Evolutionary conservation across 2,113 vertebrate species (phyloP).

Genomic region (Calyptommatus sinebrachiatus): DNA sequence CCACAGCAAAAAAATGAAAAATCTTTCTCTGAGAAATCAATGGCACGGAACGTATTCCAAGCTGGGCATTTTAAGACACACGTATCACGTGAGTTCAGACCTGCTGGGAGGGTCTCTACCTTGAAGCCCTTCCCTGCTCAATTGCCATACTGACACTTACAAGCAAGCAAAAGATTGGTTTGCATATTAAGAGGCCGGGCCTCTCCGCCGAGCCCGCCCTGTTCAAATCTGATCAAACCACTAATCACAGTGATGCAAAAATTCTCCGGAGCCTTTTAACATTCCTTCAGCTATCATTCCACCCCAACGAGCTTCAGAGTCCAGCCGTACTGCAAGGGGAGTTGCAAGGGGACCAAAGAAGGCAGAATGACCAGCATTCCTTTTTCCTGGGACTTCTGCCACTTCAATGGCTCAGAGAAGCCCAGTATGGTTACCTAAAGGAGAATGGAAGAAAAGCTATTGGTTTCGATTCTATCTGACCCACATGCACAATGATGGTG

Average conservation of each 20-base stretch:
- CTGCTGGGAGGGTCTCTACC: neutral
- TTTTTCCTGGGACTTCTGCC: constrained; percentile 59
- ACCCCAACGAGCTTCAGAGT: constrained; percentile 76
- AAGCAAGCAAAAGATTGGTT: neutral
- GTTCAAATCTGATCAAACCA: neutral
- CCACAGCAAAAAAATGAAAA: no score
- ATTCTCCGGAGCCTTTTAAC: neutral
- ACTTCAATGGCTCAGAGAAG: constrained; percentile 65
- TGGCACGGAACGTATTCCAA: neutral
- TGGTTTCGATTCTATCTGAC: neutral
- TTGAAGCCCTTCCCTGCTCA: neutral
- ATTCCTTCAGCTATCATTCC: constrained; percentile 38
- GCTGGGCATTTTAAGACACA: neutral
- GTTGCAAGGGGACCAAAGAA: constrained; percentile 40
- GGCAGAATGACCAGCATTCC: constrained; percentile 80
- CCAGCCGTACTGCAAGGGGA: constrained; percentile 73
- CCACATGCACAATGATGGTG: no score
- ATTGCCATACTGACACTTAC: neutral
- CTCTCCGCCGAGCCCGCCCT: neutral
- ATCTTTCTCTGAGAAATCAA: neutral
- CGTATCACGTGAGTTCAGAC: neutral
- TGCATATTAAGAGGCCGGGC: neutral
- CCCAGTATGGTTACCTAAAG: constrained; percentile 84
- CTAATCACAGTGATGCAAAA: neutral
- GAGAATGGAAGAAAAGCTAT: neutral